Percentiles rank a stretch among this genome's conserved stretches.
These are phyloP conservation scores for Folsomia candida DNA, from an alignment of 2,888 invertebrate genomes.

Conservation along the genomic window DNA sequence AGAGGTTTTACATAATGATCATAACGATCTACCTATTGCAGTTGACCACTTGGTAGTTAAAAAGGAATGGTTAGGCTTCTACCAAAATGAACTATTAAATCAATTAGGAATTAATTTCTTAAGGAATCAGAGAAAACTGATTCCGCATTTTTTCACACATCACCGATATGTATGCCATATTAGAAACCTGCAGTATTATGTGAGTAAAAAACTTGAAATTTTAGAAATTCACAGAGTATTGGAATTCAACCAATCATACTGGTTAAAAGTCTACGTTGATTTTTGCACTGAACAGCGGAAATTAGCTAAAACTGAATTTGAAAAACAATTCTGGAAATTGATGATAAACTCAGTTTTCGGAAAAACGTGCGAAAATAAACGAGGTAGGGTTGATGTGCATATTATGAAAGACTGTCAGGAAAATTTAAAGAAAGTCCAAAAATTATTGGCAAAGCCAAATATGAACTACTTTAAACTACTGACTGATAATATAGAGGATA, in stretches of 20 bases:
- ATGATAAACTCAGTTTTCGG: constrained; percentile 26
- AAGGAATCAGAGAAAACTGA: constrained; percentile 4
- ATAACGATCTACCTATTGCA: constrained; percentile 15
- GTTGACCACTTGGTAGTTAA: not conserved
- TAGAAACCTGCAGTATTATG: constrained; percentile 14
- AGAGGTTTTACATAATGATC: not conserved
- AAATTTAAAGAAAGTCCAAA: not conserved
- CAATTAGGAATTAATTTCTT: not conserved
- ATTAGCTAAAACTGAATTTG: constrained; percentile 20
- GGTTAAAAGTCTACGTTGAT: constrained; percentile 2
- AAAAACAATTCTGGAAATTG: constrained; percentile 31
- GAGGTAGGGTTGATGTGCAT: constrained; percentile 9
- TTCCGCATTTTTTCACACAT: constrained; percentile 11
- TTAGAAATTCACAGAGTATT: constrained; percentile 17
- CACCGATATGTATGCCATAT: constrained; percentile 9
- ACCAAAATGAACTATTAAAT: constrained; percentile 13
- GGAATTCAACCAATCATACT: constrained; percentile 9
- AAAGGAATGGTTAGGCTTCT: not conserved
- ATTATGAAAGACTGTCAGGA: too few relatives aligned
- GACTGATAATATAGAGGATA: not conserved
- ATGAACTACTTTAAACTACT: constrained; percentile 19
- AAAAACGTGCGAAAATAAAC: constrained; percentile 22
- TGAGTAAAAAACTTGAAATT: constrained; percentile 1
- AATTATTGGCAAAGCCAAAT: not conserved
- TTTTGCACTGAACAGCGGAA: constrained; percentile 11